Evolutionary conservation across 2,888 invertebrate species (phyloP).

Genomic region (Sesia apiformis): DNA sequence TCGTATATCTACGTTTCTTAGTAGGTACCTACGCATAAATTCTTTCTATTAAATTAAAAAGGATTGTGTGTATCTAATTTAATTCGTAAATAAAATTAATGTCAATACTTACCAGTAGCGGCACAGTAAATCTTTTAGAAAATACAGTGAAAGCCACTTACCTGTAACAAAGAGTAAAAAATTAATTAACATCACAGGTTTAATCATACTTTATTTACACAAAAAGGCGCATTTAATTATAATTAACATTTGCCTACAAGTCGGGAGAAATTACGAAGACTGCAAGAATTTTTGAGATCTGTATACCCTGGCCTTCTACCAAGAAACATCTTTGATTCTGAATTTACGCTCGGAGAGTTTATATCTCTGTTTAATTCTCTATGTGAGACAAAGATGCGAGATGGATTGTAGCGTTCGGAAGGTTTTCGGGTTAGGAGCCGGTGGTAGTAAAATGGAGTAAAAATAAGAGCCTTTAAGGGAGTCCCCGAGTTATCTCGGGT

Average conservation of each 20-base stretch:
- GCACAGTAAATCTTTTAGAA: background rate
- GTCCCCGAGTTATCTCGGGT: conserved; percentile 64
- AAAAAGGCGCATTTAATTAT: conserved; percentile 64
- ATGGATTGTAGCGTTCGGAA: background rate
- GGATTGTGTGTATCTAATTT: too few species aligned
- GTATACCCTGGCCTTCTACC: conserved; percentile 5
- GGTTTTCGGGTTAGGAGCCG: conserved; percentile 14
- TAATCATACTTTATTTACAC: conserved; percentile 62
- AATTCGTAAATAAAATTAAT: too few species aligned
- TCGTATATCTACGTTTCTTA: too few species aligned
- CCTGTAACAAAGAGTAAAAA: conserved; percentile 57
- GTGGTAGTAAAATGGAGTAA: conserved; percentile 35
- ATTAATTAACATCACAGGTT: conserved; percentile 61
- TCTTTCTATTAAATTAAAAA: too few species aligned
- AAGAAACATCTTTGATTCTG: background rate
- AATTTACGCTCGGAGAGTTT: background rate
- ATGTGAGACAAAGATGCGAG: conserved; percentile 9
- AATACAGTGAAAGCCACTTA: conserved; percentile 61
- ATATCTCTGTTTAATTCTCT: conserved; percentile 2
- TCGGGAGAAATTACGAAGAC: conserved; percentile 24
- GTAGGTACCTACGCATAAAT: too few species aligned
- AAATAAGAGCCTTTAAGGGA: conserved; percentile 61
- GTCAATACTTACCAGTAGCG: too few species aligned
- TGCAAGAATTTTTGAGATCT: conserved; percentile 10
- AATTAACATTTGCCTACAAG: conserved; percentile 65